Conservation (phyloP, 1,140 invertebrate genomes). For the Nasonia vitripennis region DNA sequence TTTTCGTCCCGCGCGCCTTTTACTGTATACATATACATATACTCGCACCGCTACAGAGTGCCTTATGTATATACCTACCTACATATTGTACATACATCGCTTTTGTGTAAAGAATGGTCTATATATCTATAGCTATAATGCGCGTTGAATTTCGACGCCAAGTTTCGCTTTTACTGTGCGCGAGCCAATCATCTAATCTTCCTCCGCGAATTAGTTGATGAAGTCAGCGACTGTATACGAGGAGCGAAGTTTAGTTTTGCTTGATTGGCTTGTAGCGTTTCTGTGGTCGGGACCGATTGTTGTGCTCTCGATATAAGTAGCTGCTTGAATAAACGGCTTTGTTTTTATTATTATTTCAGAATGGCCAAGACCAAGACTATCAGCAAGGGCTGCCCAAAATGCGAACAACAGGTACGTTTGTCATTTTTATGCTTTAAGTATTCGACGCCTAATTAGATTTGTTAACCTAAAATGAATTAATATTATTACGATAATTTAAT, state of each 20-base stretch:
- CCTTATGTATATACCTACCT: too few relatives aligned
- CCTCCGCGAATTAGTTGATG: conserved; percentile 3
- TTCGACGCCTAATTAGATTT: conserved; percentile 40
- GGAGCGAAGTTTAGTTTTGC: neutral
- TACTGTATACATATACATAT: neutral
- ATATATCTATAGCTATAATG: neutral
- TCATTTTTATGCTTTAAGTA: conserved; percentile 38
- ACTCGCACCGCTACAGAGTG: too few relatives aligned
- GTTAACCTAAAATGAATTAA: conserved; percentile 19
- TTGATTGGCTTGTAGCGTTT: neutral
- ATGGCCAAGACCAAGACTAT: conserved; percentile 77
- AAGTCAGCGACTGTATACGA: neutral
- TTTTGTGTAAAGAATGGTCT: neutral
- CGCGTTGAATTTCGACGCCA: conserved; percentile 21
- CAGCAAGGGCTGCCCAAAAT: conserved; percentile 79
- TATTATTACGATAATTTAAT: conserved; percentile 29
- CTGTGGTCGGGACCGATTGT: neutral
- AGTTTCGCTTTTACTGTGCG: conserved; percentile 9
- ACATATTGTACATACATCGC: too few relatives aligned
- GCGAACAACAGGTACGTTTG: conserved; percentile 76
- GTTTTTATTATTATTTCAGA: conserved; percentile 36
- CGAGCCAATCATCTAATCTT: conserved; percentile 29
- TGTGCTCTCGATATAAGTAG: neutral
- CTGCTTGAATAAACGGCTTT: neutral
- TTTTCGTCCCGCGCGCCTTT: neutral